Conservation (phyloP, 2,113 vertebrate genomes). For the Channa argus region DNA sequence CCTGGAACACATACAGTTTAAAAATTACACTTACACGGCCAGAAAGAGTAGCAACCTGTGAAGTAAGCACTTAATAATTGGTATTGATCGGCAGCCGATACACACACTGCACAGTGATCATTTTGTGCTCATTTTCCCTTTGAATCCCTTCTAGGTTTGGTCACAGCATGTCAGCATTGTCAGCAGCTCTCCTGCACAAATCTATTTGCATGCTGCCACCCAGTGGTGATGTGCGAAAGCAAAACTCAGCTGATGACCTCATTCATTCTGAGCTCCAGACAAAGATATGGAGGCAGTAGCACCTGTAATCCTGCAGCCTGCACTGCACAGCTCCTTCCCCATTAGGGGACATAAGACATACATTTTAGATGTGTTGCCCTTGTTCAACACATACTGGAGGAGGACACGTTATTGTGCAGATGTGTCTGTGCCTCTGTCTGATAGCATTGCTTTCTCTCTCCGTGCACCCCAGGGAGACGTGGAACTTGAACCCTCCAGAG, state of each 20-base stretch:
- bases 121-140: not conserved
- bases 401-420: slow-evolving; percentile 10
- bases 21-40: not conserved
- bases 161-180: slow-evolving; percentile 1
- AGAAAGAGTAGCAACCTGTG: not conserved
- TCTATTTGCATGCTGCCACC: slow-evolving; percentile 77
- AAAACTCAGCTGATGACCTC: slow-evolving; percentile 51
- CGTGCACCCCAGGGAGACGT: slow-evolving; percentile 86
- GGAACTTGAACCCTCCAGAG: slow-evolving; percentile 94
- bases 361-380: slow-evolving; percentile 11
- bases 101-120: not conserved
- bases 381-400: slow-evolving; percentile 11
- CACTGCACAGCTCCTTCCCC: slow-evolving; percentile 55
- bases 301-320: slow-evolving; percentile 63
- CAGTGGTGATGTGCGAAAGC: slow-evolving; percentile 58
- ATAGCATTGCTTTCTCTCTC: slow-evolving; percentile 17
- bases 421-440: slow-evolving; percentile 17
- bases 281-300: slow-evolving; percentile 60
- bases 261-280: slow-evolving; percentile 57
- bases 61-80: not conserved
- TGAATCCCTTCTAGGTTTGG: slow-evolving; percentile 1
- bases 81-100: too few relatives aligned
- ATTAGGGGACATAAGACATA: slow-evolving; percentile 10
- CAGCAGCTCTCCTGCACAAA: not conserved
- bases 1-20: not conserved